Evolutionary conservation across 2,888 invertebrate genomes (phyloP).

Genomic region (Phytoseiulus persimilis): DNA sequence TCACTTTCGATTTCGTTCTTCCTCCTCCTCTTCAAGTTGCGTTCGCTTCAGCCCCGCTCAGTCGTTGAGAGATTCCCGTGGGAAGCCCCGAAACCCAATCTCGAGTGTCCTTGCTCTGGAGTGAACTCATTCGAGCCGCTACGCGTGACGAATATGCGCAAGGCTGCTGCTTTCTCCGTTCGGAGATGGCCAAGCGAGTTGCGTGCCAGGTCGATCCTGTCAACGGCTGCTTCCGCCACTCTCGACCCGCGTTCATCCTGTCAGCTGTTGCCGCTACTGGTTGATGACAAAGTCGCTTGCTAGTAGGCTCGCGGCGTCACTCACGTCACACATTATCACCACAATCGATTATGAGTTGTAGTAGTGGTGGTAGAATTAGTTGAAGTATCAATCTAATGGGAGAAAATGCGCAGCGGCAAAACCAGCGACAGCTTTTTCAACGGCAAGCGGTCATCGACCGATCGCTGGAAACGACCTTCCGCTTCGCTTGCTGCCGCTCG

Average conservation of each 20-base stretch:
- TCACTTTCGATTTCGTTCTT: neutral
- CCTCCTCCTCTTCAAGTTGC: neutral
- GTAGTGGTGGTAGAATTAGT: neutral
- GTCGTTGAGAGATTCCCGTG: neutral
- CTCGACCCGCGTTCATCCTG: no score
- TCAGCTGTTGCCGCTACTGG: no score
- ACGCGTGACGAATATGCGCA: neutral
- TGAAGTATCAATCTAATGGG: neutral
- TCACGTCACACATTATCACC: neutral
- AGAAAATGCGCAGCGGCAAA: neutral
- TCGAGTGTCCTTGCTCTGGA: neutral
- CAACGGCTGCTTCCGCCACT: no score
- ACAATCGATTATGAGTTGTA: neutral
- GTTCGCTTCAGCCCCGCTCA: neutral
- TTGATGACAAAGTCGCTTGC: no score
- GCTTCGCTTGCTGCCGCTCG: neutral
- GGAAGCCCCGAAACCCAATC: neutral
- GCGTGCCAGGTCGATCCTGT: no score
- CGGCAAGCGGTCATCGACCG: neutral
- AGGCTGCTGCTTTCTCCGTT: no score
- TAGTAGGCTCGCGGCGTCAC: no score
- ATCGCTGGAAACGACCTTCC: neutral
- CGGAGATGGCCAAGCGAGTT: no score
- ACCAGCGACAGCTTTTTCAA: neutral
- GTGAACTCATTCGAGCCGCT: neutral